Conservation (phyloP, 2,113 vertebrate genomes). For the Eptesicus fuscus region DNA sequence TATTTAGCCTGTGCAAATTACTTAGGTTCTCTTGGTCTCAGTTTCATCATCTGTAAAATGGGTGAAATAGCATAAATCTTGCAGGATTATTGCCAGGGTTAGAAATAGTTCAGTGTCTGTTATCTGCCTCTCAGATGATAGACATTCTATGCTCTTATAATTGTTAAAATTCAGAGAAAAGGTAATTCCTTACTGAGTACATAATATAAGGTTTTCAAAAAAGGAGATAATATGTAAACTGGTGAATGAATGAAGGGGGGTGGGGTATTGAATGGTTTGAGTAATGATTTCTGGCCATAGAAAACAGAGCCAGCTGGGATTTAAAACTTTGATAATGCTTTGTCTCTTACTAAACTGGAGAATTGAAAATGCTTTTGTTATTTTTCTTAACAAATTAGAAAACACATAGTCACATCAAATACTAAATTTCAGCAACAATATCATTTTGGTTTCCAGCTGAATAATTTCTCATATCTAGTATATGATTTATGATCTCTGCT, state of each 20-base stretch:
- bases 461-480: not conserved
- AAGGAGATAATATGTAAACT: not conserved
- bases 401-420: not conserved
- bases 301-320: not conserved
- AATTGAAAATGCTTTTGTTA: not conserved
- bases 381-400: not conserved
- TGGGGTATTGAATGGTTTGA: not conserved
- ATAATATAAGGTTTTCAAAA: not conserved
- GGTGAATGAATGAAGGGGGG: not conserved
- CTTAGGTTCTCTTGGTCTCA: not conserved
- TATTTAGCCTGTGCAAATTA: not conserved
- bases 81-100: not conserved
- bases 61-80: not conserved
- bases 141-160: not conserved
- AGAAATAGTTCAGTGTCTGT: not conserved
- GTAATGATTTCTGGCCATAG: not conserved
- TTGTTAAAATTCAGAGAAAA: conserved; percentile 14
- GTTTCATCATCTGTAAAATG: not conserved
- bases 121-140: not conserved
- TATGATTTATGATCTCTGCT: not conserved
- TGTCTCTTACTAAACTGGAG: not conserved
- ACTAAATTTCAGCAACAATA: not conserved
- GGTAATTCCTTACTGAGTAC: not conserved
- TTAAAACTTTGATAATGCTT: not conserved
- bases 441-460: not conserved